A percentile compares a stretch with the other conserved stretches of the same genome.
Evolutionary conservation across 1,140 invertebrate genomes (phyloP).

Genomic region (Pseudomyrmex flavicornis): DNA sequence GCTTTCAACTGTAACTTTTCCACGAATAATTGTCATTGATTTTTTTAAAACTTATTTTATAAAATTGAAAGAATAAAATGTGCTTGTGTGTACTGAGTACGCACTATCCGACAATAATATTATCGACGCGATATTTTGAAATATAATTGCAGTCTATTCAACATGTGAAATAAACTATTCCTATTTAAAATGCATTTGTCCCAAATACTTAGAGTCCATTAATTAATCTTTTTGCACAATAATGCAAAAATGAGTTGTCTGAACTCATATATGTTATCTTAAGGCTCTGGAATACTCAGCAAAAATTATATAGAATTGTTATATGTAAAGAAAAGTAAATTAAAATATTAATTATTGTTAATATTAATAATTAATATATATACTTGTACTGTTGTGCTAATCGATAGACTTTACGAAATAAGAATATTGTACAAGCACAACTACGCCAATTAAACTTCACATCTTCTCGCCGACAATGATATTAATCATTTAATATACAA

Average conservation of each 20-base stretch:
- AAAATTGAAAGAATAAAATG: slow-evolving; percentile 24
- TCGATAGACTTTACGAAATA: slow-evolving; percentile 4
- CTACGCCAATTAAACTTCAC: slow-evolving; percentile 19
- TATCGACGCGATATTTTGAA: slow-evolving; percentile 16
- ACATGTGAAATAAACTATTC: slow-evolving; percentile 14
- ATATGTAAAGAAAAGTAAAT: slow-evolving; percentile 17
- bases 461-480: slow-evolving; percentile 31
- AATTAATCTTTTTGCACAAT: slow-evolving; percentile 3
- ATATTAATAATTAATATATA: slow-evolving; percentile 14
- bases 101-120: slow-evolving; percentile 51
- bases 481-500: slow-evolving; percentile 32
- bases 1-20: not conserved
- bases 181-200: not conserved
- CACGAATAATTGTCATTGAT: not conserved
- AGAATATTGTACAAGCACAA: slow-evolving; percentile 25
- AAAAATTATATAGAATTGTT: slow-evolving; percentile 29
- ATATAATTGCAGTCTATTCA: slow-evolving; percentile 17
- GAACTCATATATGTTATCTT: slow-evolving; percentile 63
- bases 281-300: slow-evolving; percentile 53
- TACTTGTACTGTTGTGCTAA: slow-evolving; percentile 32
- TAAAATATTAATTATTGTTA: slow-evolving; percentile 3
- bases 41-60: slow-evolving; percentile 5
- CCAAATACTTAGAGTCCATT: not conserved
- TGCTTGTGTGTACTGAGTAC: not conserved
- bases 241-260: slow-evolving; percentile 18